These are phyloP conservation scores for Drosophila pseudotakahashii DNA, from an alignment of 2,888 invertebrate species.

Conservation along the genomic window DNA sequence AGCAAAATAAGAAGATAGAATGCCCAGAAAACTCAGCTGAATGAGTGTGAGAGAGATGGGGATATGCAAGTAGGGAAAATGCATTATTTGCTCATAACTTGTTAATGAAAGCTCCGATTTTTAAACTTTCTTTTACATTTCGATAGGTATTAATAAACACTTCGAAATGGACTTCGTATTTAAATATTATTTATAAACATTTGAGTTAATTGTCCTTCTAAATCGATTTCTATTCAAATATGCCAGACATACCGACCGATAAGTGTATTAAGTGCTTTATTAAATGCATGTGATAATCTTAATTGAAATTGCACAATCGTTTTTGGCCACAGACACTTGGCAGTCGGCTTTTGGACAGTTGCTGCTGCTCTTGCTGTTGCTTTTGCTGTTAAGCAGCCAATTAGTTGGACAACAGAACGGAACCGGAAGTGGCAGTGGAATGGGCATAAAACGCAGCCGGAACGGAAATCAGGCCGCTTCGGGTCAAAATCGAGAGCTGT, in stretches of 20 bases:
- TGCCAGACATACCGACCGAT: slow-evolving; percentile 15
- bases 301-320: slow-evolving; percentile 74
- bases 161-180: no score
- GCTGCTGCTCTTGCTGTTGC: not conserved
- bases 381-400: slow-evolving; percentile 69
- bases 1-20: no score
- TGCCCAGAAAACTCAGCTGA: no score
- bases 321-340: slow-evolving; percentile 43
- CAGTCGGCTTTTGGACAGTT: slow-evolving; percentile 55
- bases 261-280: slow-evolving; percentile 45
- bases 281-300: slow-evolving; percentile 51
- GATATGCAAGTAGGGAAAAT: no score
- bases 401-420: slow-evolving; percentile 58
- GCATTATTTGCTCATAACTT: no score
- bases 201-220: not conserved
- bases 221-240: slow-evolving; percentile 12
- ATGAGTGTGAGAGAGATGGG: no score
- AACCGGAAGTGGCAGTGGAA: slow-evolving; percentile 18
- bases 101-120: no score
- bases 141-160: no score
- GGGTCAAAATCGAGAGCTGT: slow-evolving; percentile 12
- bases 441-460: slow-evolving; percentile 25
- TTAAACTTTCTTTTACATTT: no score
- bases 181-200: no score
- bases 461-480: slow-evolving; percentile 30